A percentile compares a stretch with the other conserved stretches of the same genome.
phyloP scores from a whole-genome alignment of 2,113 vertebrate species.

The Chroicocephalus ridibundus region DNA sequence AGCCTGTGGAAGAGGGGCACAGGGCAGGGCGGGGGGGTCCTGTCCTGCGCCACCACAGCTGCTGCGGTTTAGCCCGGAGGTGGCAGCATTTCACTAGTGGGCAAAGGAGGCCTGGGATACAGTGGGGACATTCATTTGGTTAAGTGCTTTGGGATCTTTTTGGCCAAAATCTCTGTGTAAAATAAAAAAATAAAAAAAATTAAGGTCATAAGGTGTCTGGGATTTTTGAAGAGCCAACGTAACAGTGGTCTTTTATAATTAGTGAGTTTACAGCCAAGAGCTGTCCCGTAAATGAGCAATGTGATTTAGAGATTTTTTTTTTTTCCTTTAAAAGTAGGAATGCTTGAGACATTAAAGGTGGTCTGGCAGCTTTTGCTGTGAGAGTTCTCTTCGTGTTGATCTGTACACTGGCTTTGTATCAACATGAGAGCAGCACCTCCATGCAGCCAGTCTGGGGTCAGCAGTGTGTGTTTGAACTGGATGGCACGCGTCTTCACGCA shows the following conservation, averaged over 20 bases:
- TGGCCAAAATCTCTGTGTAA: not conserved
- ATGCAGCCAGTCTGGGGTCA: not conserved
- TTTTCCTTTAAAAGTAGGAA: constrained; percentile 28
- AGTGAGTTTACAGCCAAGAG: constrained; percentile 42
- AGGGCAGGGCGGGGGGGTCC: not conserved
- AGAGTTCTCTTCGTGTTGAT: not conserved
- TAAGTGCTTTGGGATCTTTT: not conserved
- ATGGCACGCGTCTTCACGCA: not conserved
- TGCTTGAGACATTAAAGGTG: constrained; percentile 47
- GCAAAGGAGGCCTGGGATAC: not conserved
- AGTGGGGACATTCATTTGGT: constrained; percentile 28
- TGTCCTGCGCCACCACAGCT: not conserved
- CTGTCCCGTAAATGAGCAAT: constrained; percentile 59
- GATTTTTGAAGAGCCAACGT: constrained; percentile 20
- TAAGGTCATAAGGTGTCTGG: constrained; percentile 53
- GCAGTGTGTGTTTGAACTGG: not conserved
- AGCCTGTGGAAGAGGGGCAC: accelerated
- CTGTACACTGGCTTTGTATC: not conserved
- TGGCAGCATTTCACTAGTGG: constrained; percentile 66
- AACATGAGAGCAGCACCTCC: not conserved
- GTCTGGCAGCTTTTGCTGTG: constrained; percentile 29
- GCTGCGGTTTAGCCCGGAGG: constrained; percentile 31
- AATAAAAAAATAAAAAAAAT: not conserved
- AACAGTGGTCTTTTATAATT: constrained; percentile 53
- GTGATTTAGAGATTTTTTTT: not conserved